Base-by-base conservation (phyloP, 2,797 vertebrate species). In the Pseudomugil gertrudae region DNA sequence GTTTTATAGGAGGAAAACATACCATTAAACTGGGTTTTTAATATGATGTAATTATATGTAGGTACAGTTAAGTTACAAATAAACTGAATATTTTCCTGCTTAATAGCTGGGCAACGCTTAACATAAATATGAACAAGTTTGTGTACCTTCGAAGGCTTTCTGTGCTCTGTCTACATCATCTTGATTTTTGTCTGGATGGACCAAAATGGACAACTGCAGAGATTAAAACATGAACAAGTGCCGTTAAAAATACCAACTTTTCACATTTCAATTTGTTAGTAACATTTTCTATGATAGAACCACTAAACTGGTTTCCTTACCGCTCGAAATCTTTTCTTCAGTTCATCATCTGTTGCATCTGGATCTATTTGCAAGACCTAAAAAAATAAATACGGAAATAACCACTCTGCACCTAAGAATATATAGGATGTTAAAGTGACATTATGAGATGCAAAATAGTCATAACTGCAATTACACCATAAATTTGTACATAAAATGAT, bases 161-260 rank as follows among this genome's bases (percentile, higher is more conserved):
- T 99, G 97, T 35, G 98, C 92, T 93, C 98, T 90, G 0, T 97
- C 95, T 72, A 83, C 81, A 85, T 99, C 96, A 76, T 95, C 97
- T 80, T 98, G 98, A 74, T 99, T 99, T 93, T 99, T 99, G 90
- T 99, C 98, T 68, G 98, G 98, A 92, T 99, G 98, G 65, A 99
- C 98, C 88, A 99, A 92, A 88, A 99, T 98, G 57, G 98, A 99
- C 74, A 99, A 89, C 98, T 99, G 69, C 45, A 84, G 24, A 53
- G 83, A 55, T 72, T 62, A 77, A 72, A 23, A 79, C 3, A 61
- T 11, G 5, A 59, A 51, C 14, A 65, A 81, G 66, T 57, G 19
- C 1, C 51, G 78, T 51, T 9, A 59, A 57, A 45, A 14, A 40
- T 9, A 10, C 32, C 9, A 58, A 30, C 1, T 1, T 11, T 35